Conservation (phyloP, 2,797 vertebrate genomes). For the Apodemus agrarius region DNA sequence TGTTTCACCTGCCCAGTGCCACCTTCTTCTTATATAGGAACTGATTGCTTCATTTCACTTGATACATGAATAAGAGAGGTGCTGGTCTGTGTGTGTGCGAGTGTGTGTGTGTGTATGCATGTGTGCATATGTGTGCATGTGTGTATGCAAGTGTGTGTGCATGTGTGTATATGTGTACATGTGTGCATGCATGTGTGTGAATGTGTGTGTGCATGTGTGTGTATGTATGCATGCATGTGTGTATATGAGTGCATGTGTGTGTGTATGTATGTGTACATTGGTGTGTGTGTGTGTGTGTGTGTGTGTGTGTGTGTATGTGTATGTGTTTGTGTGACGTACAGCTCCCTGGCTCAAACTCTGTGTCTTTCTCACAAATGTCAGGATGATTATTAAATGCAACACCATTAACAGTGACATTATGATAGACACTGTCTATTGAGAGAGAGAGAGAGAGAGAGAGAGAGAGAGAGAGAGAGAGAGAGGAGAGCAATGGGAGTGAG, state of each 20-base stretch:
- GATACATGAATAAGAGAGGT: not conserved
- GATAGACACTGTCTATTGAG: not conserved
- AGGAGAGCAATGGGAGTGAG: not conserved
- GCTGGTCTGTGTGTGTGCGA: not conserved
- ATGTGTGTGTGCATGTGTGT: not conserved
- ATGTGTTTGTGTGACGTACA: not conserved
- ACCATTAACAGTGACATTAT: not conserved
- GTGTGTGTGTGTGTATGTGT: not conserved
- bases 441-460: not conserved
- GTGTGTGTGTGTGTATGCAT: not conserved
- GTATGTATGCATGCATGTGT: not conserved
- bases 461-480: not conserved
- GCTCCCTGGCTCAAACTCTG: not conserved
- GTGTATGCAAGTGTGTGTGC: too few relatives aligned
- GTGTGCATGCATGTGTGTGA: not conserved
- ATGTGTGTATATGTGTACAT: not conserved
- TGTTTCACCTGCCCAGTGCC: fast-evolving
- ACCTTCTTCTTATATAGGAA: fast-evolving
- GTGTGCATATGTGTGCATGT: too few relatives aligned
- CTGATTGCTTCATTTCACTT: not conserved
- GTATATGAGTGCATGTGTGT: not conserved
- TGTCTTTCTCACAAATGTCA: not conserved
- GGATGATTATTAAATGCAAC: not conserved
- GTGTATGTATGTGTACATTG: not conserved
- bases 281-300: not conserved